Evolutionary conservation across 2,888 invertebrate genomes (phyloP).

Genomic region (Lochmaea crataegi): DNA sequence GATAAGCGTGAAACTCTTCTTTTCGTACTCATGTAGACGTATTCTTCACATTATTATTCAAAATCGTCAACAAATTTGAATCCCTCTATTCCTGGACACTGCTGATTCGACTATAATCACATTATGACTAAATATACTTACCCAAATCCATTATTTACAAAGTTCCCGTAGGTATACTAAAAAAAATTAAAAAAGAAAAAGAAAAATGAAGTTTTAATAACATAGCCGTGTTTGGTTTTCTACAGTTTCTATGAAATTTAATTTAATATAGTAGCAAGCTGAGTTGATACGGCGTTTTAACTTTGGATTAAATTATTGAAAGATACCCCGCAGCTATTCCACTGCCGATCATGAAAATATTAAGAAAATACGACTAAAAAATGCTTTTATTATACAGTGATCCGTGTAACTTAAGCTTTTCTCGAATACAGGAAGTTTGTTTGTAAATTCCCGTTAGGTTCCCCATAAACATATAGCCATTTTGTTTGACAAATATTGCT

Average conservation of each 20-base stretch:
- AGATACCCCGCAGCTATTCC: constrained; percentile 5
- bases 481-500: no score
- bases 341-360: neutral
- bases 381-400: no score
- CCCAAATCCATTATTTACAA: neutral
- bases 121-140: neutral
- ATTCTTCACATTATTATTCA: neutral
- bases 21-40: neutral
- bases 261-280: constrained; percentile 24
- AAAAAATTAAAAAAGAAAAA: neutral
- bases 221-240: neutral
- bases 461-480: no score
- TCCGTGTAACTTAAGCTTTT: no score
- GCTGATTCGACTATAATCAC: constrained; percentile 3
- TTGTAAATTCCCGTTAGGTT: no score
- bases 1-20: neutral
- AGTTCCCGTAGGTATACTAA: neutral
- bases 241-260: constrained; percentile 22
- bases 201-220: neutral
- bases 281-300: constrained; percentile 16
- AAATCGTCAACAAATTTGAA: neutral
- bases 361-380: no score
- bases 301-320: constrained; percentile 19
- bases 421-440: no score
- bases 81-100: neutral